phyloP scores from a whole-genome alignment of 1,140 invertebrate genomes.

The Brachionus sp. region DNA sequence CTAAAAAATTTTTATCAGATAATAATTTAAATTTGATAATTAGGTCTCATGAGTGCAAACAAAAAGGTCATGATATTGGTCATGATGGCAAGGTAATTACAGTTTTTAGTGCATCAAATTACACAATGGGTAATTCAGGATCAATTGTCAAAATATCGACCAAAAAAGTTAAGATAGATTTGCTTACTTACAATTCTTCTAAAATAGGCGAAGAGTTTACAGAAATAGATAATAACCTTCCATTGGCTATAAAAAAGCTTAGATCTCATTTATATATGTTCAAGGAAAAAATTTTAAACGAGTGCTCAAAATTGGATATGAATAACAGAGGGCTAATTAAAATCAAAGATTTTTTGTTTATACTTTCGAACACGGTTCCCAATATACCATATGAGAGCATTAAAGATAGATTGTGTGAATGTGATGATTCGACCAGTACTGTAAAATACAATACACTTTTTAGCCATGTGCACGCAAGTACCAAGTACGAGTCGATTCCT shows the following conservation, averaged over 20 bases:
- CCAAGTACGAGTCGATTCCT: constrained; percentile 68
- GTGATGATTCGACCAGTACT: constrained; percentile 15
- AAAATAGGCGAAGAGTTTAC: constrained; percentile 54
- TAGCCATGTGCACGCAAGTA: constrained; percentile 1
- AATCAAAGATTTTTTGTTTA: not conserved
- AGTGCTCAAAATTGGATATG: constrained; percentile 32
- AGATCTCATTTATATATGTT: constrained; percentile 48
- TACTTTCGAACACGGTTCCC: not conserved
- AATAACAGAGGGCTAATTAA: constrained; percentile 2
- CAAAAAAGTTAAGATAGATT: constrained; percentile 68
- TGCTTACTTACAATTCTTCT: constrained; percentile 54
- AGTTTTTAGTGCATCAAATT: constrained; percentile 83
- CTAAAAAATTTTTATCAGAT: constrained; percentile 32
- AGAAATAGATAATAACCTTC: constrained; percentile 68
- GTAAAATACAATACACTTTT: not conserved
- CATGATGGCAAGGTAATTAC: constrained; percentile 65
- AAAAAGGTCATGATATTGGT: constrained; percentile 33
- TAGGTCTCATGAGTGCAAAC: constrained; percentile 42
- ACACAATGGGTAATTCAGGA: constrained; percentile 80
- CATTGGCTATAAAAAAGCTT: constrained; percentile 13
- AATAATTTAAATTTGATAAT: constrained; percentile 43
- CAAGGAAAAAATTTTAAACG: constrained; percentile 52
- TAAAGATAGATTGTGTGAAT: constrained; percentile 37
- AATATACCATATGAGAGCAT: constrained; percentile 18
- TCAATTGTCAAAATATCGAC: constrained; percentile 70